phyloP scores from a whole-genome alignment of 2,888 invertebrate genomes.

The Polymixis lichenea region DNA sequence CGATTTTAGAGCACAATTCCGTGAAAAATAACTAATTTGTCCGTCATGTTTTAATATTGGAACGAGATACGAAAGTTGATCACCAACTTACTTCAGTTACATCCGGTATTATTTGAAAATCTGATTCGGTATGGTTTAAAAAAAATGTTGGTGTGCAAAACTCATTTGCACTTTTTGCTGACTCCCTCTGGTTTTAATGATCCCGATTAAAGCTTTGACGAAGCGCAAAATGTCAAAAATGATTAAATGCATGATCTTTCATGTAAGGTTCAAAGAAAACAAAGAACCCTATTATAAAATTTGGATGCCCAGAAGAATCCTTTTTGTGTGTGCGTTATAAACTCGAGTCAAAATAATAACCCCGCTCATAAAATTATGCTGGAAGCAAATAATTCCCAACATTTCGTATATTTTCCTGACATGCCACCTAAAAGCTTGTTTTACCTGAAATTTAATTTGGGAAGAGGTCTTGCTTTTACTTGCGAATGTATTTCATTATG shows the following conservation, averaged over 20 bases:
- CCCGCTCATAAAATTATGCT: conserved; percentile 40
- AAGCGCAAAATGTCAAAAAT: not conserved
- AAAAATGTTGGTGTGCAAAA: conserved; percentile 18
- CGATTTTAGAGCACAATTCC: conserved; percentile 23
- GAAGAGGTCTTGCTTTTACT: conserved; percentile 43
- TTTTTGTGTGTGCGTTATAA: conserved; percentile 28
- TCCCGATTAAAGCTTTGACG: conserved; percentile 7
- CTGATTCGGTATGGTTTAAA: conserved; percentile 21
- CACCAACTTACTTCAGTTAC: conserved; percentile 33
- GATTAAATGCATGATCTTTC: not conserved
- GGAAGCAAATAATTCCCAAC: conserved; percentile 39
- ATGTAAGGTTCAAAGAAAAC: conserved; percentile 3
- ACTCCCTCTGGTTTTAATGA: conserved; percentile 12
- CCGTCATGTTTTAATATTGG: conserved; percentile 21
- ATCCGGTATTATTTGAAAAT: conserved; percentile 26
- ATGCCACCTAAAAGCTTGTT: conserved; percentile 52
- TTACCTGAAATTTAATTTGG: conserved; percentile 57
- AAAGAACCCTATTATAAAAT: not conserved
- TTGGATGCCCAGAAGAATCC: not conserved
- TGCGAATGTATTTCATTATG: conserved; percentile 57
- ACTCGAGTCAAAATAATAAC: conserved; percentile 42
- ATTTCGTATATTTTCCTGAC: conserved; percentile 42
- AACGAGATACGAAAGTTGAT: conserved; percentile 21
- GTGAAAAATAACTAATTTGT: conserved; percentile 11
- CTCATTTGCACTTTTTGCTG: conserved; percentile 35